Base-by-base conservation (phyloP, 2,113 vertebrate genomes). In the Rafetus swinhoei region DNA sequence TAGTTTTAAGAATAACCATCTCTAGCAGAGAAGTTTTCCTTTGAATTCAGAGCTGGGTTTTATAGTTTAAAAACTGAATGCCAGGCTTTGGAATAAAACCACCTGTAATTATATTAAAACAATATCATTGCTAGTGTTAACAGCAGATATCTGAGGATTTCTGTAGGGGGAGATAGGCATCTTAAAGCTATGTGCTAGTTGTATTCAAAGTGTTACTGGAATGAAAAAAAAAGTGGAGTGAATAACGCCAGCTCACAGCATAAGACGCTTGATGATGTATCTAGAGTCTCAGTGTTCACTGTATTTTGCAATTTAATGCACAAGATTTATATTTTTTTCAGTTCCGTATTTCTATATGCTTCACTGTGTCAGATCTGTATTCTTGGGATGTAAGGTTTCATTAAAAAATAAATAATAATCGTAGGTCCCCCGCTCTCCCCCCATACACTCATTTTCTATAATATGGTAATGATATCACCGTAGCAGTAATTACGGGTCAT, bases 401-500 rank as follows among this genome's bases (percentile, higher is more conserved):
- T 98, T 98, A 96, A 98, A 98, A 98, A 97, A 97, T 97, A 98
- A 97, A 97, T 97, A 98, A 98, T 97, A 98, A 98, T 97, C 54
- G 10, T 96, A 97, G 92, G 86, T 93, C 97, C 91, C 2, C 1
- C 92, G 84, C 85, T 81, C 95, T 96, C 90, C 95, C 95, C 95
- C 96, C 11, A 0, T 93, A 94, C 94, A 94, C 97, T 98, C 98
- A 98, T 98, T 96, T 97, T 97, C 97, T 98, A 94, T 98, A 98
- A 99, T 98, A 98, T 98, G 97, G 98, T 98, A 98, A 98, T 98
- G 98, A 98, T 98, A 98, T 98, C 98, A 97, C 97, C 96, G 96
- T 97, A 97, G 97, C 97, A 97, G 98, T 97, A 98, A 98, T 98
- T 98, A 98, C 97, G 97, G 98, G 99, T 99, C 99, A 98, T 98